Conservation (phyloP, 2,113 vertebrate species). For the Uropsilus gracilis region DNA sequence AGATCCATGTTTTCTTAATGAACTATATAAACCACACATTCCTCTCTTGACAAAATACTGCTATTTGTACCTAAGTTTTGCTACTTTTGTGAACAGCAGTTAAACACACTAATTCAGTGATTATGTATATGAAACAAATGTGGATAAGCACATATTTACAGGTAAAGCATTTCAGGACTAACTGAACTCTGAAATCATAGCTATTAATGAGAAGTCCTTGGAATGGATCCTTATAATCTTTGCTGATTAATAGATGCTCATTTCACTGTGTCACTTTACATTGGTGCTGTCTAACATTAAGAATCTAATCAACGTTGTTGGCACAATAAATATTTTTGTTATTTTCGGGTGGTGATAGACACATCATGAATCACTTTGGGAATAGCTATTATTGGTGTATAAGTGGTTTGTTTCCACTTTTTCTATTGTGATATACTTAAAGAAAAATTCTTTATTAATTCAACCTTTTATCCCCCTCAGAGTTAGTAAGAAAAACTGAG, state of each 20-base stretch:
- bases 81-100: neutral
- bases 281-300: neutral
- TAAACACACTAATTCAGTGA: neutral
- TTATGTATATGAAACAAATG: neutral
- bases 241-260: neutral
- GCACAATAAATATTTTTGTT: neutral
- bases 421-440: neutral
- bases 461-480: neutral
- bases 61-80: neutral
- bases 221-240: neutral
- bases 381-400: neutral
- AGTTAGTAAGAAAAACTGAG: neutral
- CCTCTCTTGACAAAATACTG: neutral
- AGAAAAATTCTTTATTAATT: neutral
- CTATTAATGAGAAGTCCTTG: neutral
- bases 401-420: neutral
- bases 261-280: neutral
- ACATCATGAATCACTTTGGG: neutral
- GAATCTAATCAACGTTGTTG: too few species aligned
- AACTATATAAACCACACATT: neutral
- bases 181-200: neutral
- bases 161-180: conserved; percentile 16
- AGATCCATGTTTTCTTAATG: neutral
- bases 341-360: neutral
- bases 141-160: neutral